Percentiles rank a stretch among this genome's conserved stretches.
Evolutionary conservation across 2,113 vertebrate species (phyloP).

Genomic region (Poeciliopsis turrubarensis): DNA sequence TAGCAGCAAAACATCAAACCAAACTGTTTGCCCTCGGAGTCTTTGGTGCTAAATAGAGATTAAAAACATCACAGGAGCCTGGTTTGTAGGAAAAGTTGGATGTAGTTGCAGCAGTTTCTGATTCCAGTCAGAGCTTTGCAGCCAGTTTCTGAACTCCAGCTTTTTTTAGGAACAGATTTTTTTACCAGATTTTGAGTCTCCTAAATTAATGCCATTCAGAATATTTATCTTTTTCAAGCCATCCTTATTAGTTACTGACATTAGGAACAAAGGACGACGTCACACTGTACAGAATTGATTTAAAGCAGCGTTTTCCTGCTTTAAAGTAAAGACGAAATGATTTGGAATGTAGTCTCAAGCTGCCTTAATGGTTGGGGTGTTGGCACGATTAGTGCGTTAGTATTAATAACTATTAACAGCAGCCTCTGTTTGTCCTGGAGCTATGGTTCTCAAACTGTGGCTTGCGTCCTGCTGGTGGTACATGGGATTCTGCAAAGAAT

Average conservation of each 20-base stretch:
- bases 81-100: no score
- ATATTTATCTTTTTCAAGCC: not conserved
- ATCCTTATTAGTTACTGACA: not conserved
- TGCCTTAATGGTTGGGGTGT: no score
- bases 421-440: no score
- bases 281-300: not conserved
- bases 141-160: not conserved
- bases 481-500: no score
- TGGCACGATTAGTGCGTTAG: no score
- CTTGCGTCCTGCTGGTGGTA: not conserved
- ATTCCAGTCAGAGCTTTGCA: not conserved
- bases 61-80: slow-evolving; percentile 2
- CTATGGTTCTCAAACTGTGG: no score
- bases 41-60: not conserved
- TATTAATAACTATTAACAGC: no score
- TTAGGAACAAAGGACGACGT: not conserved
- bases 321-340: not conserved
- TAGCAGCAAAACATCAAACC: slow-evolving; percentile 22
- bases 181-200: not conserved
- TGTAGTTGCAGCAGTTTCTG: not conserved
- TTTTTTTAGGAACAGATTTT: not conserved
- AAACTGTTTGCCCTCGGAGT: not conserved
- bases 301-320: not conserved
- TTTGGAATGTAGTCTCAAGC: not conserved
- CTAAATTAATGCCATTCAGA: not conserved